These are phyloP conservation scores for Zosterops hypoxanthus DNA, from an alignment of 2,113 vertebrate species.

Conservation along the genomic window DNA sequence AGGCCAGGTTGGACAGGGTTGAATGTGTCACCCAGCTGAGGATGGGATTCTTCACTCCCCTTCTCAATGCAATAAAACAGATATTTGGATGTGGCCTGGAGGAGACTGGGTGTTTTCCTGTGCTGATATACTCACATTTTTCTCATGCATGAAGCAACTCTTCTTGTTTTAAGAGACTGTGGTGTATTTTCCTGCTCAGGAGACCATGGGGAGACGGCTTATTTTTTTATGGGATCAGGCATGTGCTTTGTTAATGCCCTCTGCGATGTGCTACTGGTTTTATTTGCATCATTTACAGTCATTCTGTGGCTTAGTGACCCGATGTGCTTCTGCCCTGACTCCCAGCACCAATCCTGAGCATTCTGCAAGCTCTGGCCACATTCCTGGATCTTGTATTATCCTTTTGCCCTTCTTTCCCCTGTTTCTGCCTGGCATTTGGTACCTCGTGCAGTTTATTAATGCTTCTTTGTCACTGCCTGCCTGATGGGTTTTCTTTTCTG, in stretches of 20 bases:
- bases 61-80: background rate
- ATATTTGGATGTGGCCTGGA: background rate
- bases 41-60: background rate
- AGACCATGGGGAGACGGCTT: conserved; percentile 22
- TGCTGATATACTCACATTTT: background rate
- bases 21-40: background rate
- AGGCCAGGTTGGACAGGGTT: background rate
- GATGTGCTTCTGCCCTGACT: background rate
- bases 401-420: background rate
- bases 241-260: conserved; percentile 30
- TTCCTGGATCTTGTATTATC: background rate
- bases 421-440: background rate
- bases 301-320: background rate
- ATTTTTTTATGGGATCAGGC: conserved; percentile 24
- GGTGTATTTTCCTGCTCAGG: background rate
- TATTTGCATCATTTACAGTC: conserved; percentile 29
- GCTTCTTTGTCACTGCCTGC: background rate
- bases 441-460: conserved; percentile 16
- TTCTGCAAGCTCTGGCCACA: background rate
- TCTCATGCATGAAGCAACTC: conserved; percentile 20
- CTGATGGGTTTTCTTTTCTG: conserved; percentile 30
- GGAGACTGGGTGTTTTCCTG: background rate
- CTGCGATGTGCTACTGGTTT: background rate
- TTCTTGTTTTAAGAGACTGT: conserved; percentile 3
- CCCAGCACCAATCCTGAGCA: background rate